These are phyloP conservation scores for Calliopsis andreniformis DNA, from an alignment of 1,140 invertebrate species.

Conservation along the genomic window DNA sequence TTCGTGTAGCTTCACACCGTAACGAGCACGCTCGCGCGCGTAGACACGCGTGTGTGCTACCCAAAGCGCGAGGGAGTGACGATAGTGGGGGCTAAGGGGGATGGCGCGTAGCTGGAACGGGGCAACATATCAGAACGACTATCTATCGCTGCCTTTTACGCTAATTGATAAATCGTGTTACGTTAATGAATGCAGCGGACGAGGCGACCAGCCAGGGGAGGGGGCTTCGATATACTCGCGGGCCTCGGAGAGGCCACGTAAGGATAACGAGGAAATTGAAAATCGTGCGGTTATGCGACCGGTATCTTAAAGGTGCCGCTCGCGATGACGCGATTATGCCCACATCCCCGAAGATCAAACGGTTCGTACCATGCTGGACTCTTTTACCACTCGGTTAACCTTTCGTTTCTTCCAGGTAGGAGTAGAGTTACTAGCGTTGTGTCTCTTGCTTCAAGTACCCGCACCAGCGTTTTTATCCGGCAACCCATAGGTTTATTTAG, in stretches of 20 bases:
- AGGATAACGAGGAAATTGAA: conserved; percentile 76
- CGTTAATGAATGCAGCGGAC: conserved; percentile 79
- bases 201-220: conserved; percentile 33
- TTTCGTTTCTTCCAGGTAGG: too few species aligned
- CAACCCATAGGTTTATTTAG: too few species aligned
- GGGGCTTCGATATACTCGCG: conserved; percentile 50
- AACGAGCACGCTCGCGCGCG: conserved; percentile 6
- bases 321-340: conserved; percentile 20
- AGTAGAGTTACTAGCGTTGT: too few species aligned
- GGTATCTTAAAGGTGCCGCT: conserved; percentile 44
- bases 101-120: conserved; percentile 57
- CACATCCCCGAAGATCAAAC: background rate
- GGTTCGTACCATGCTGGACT: background rate
- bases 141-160: conserved; percentile 81
- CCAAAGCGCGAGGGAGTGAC: conserved; percentile 38
- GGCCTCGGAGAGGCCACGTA: conserved; percentile 46
- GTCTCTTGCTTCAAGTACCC: too few species aligned
- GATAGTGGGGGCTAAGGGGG: conserved; percentile 21
- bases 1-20: background rate
- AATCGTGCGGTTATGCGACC: conserved; percentile 67
- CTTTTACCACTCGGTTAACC: background rate
- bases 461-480: too few species aligned
- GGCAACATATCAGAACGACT: conserved; percentile 79
- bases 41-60: background rate
- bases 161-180: conserved; percentile 82